Percentiles rank a stretch among this genome's conserved stretches.
Conservation (phyloP, 64 coral and sea anemone genomes). For the Hydrozoanthus tunicans region DNA sequence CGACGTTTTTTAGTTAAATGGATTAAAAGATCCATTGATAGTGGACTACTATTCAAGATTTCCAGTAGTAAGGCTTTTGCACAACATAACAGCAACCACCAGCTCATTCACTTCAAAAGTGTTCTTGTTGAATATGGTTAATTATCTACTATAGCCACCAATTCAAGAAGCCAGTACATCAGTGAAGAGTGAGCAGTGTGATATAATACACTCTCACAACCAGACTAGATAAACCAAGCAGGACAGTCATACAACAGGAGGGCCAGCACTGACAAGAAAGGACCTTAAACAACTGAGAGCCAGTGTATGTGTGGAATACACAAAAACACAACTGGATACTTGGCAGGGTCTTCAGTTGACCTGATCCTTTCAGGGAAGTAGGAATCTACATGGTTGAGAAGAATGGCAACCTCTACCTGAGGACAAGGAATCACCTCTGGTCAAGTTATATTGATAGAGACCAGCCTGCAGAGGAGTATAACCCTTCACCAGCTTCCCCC, state of each 20-base stretch:
- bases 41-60: neutral
- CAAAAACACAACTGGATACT: neutral
- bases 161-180: conserved; percentile 40
- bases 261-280: neutral
- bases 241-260: conserved; percentile 32
- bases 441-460: neutral
- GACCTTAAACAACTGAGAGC: neutral
- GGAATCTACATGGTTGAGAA: conserved; percentile 50
- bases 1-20: neutral
- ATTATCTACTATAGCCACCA: neutral
- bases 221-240: conserved; percentile 4
- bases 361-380: conserved; percentile 24
- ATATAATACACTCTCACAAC: conserved; percentile 21
- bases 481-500: neutral
- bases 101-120: conserved; percentile 11
- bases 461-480: neutral
- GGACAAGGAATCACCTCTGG: conserved; percentile 26
- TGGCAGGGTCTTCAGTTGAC: neutral
- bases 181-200: conserved; percentile 34
- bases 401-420: conserved; percentile 27
- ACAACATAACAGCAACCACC: neutral
- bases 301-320: conserved; percentile 19
- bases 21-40: neutral
- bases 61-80: neutral
- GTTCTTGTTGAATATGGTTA: conserved; percentile 32